Conservation (phyloP, 2,888 invertebrate genomes). For the Bembecia ichneumoniformis region DNA sequence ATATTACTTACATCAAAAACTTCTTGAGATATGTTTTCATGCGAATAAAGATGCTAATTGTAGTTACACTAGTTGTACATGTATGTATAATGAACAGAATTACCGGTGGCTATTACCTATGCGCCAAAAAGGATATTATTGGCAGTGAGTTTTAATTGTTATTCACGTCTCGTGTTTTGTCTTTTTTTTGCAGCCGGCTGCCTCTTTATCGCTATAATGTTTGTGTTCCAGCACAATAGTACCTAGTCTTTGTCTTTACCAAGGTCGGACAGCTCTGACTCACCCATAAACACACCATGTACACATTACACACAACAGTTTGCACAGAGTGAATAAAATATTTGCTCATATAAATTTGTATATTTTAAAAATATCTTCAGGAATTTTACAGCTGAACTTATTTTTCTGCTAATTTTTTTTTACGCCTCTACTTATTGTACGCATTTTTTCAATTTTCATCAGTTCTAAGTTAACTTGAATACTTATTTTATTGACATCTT, state of each 20-base stretch:
- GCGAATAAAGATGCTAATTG: too few relatives aligned
- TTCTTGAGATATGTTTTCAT: too few relatives aligned
- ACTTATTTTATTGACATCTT: background rate
- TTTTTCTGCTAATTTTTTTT: too few relatives aligned
- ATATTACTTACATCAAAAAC: too few relatives aligned
- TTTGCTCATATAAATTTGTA: background rate
- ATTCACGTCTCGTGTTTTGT: constrained; percentile 34
- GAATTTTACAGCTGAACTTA: too few relatives aligned
- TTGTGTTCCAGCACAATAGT: constrained; percentile 39
- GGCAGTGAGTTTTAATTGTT: constrained; percentile 18
- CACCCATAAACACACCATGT: constrained; percentile 11
- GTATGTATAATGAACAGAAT: too few relatives aligned
- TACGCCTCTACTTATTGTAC: too few relatives aligned
- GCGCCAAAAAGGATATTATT: too few relatives aligned
- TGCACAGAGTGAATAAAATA: background rate
- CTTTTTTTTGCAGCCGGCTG: constrained; percentile 45
- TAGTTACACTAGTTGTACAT: too few relatives aligned
- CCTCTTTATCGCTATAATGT: constrained; percentile 30
- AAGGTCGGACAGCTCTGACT: constrained; percentile 43
- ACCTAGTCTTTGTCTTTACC: constrained; percentile 56
- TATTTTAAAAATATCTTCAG: background rate
- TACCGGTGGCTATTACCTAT: too few relatives aligned
- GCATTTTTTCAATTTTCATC: too few relatives aligned
- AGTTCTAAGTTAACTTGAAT: background rate
- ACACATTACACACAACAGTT: background rate